Percentiles rank a stretch among this genome's conserved stretches.
These are phyloP conservation scores for Megastigmus dorsalis DNA, from an alignment of 2,888 invertebrate species.

Conservation along the genomic window DNA sequence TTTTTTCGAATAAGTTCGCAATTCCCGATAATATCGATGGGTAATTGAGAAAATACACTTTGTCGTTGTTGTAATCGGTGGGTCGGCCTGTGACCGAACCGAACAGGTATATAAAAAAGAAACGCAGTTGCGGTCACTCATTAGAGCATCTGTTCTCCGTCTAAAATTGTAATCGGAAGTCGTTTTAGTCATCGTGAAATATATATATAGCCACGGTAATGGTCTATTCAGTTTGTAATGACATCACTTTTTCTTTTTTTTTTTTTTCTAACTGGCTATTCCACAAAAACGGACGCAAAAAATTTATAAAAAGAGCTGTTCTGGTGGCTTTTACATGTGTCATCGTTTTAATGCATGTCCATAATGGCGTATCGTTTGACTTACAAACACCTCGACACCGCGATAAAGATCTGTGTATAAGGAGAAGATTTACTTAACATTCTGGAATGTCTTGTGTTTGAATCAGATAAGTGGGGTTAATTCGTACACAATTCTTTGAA, in stretches of 20 bases:
- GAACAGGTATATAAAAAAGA: background rate
- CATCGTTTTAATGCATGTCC: too few species aligned
- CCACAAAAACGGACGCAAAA: background rate
- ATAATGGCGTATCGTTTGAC: too few species aligned
- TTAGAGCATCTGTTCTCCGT: conserved; percentile 31
- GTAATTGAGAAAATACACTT: background rate
- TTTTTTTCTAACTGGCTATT: background rate
- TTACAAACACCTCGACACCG: too few species aligned
- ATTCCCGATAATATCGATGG: background rate
- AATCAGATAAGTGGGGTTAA: too few species aligned
- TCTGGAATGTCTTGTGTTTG: too few species aligned
- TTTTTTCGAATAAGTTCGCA: background rate
- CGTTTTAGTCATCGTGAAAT: conserved; percentile 13
- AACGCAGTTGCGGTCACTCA: conserved; percentile 2
- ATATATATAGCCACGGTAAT: conserved; percentile 1
- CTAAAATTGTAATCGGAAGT: conserved; percentile 45
- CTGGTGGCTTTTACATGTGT: background rate
- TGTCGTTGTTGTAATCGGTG: background rate
- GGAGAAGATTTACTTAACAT: too few species aligned
- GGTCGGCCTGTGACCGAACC: background rate
- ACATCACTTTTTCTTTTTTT: background rate
- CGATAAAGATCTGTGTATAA: too few species aligned
- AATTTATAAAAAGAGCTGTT: background rate
- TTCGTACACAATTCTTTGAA: too few species aligned
- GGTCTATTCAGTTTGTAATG: conserved; percentile 1